These are phyloP conservation scores for Agrochola lota DNA, from an alignment of 2,888 invertebrate genomes.

Conservation along the genomic window DNA sequence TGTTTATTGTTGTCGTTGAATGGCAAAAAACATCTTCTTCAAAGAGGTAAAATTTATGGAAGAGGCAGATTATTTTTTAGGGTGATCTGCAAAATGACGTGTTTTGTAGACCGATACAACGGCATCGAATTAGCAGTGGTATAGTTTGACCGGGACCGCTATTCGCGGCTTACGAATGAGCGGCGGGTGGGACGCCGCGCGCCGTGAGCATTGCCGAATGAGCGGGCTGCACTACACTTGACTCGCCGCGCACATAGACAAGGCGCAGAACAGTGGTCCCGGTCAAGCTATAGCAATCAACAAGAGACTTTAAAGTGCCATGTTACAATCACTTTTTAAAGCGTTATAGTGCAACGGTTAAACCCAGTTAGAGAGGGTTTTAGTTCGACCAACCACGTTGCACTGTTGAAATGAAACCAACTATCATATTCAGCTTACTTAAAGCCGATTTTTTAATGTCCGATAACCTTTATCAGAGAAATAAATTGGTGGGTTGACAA, in stretches of 20 bases:
- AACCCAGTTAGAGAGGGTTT: neutral
- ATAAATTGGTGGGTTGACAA: too few relatives aligned
- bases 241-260: too few relatives aligned
- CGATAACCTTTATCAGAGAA: too few relatives aligned
- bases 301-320: too few relatives aligned
- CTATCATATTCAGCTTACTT: too few relatives aligned
- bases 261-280: too few relatives aligned
- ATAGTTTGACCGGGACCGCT: neutral
- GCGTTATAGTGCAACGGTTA: neutral
- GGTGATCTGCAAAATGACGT: neutral
- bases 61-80: neutral
- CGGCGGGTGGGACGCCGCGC: too few relatives aligned
- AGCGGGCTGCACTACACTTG: too few relatives aligned
- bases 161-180: neutral
- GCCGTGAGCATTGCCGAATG: too few relatives aligned
- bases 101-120: neutral
- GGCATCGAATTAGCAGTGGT: neutral
- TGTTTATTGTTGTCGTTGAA: slow-evolving; percentile 37
- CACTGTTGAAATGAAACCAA: neutral
- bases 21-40: neutral
- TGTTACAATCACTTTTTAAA: neutral
- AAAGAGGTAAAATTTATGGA: slow-evolving; percentile 11
- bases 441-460: too few relatives aligned
- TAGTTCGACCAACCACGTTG: neutral
- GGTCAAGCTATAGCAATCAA: too few relatives aligned